A percentile compares a stretch with the other conserved stretches of the same genome.
Conservation (phyloP, 2,113 vertebrate species). For the Phalacrocorax carbo region DNA sequence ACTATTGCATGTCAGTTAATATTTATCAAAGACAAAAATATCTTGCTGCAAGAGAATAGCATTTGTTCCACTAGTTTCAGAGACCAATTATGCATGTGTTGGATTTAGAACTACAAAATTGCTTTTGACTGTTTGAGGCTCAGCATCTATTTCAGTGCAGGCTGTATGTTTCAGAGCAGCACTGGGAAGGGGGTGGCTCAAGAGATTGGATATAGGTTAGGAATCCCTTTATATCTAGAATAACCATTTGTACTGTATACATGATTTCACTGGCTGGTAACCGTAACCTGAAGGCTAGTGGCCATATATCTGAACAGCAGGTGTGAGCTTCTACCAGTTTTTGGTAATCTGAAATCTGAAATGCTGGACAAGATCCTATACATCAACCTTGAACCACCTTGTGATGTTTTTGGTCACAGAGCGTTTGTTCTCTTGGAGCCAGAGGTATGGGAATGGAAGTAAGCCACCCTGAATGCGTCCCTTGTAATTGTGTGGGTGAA, state of each 20-base stretch:
- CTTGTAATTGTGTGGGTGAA: background rate
- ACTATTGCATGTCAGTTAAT: constrained; percentile 47
- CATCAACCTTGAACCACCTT: background rate
- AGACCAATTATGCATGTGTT: constrained; percentile 20
- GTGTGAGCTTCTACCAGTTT: background rate
- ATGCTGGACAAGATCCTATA: background rate
- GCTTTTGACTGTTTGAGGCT: constrained; percentile 38
- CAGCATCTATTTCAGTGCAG: constrained; percentile 21
- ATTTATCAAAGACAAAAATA: constrained; percentile 71
- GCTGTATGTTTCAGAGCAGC: constrained; percentile 21
- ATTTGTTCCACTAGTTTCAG: constrained; percentile 53
- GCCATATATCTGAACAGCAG: background rate
- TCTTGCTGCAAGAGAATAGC: constrained; percentile 43
- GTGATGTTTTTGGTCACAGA: background rate
- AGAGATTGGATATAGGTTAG: background rate
- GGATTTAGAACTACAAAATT: constrained; percentile 27
- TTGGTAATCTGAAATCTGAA: background rate
- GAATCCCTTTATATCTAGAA: background rate
- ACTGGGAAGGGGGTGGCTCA: background rate
- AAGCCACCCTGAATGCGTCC: background rate
- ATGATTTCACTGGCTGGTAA: background rate
- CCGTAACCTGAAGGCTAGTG: background rate
- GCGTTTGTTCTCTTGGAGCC: background rate
- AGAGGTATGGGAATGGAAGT: background rate
- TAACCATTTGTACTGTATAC: background rate